Conservation (phyloP, 2,113 vertebrate genomes). For the Alouatta palliata region DNA sequence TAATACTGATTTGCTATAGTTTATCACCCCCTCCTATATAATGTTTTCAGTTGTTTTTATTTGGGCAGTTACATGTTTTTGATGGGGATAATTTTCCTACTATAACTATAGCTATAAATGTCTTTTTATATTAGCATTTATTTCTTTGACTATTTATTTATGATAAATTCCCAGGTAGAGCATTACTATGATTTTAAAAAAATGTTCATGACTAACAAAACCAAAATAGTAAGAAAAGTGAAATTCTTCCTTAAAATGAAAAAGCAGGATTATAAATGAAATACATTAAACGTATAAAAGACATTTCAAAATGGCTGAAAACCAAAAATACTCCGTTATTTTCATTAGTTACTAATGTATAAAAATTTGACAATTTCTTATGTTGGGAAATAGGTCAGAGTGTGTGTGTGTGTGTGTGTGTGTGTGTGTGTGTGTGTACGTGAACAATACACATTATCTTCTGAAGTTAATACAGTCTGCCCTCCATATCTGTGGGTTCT, state of each 20-base stretch:
- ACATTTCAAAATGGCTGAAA: neutral
- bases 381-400: neutral
- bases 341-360: neutral
- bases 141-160: neutral
- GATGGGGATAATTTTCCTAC: neutral
- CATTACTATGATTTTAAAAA: neutral
- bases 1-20: neutral
- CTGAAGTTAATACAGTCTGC: neutral
- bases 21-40: neutral
- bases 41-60: neutral
- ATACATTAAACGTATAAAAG: neutral
- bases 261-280: neutral
- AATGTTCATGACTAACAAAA: neutral
- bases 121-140: neutral
- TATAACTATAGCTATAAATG: neutral
- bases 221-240: neutral
- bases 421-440: neutral
- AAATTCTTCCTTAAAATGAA: conserved; percentile 12
- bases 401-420: neutral
- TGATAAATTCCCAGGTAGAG: neutral
- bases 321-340: neutral
- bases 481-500: neutral
- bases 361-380: neutral
- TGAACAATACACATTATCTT: neutral
- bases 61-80: neutral